Evolutionary conservation across 2,113 vertebrate species (phyloP).

Genomic region (Dipodomys ordii): DNA sequence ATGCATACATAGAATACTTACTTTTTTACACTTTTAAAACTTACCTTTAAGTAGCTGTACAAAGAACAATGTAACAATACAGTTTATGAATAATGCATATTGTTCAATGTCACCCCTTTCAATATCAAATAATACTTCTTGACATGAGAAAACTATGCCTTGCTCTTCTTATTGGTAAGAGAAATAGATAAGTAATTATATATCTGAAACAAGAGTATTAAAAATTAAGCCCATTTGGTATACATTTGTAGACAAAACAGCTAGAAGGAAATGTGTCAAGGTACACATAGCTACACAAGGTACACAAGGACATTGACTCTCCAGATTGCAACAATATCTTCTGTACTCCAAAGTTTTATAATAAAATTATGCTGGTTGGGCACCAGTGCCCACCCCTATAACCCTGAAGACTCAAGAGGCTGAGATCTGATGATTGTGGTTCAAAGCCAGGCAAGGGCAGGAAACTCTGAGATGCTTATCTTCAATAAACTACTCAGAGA

Average conservation of each 20-base stretch:
- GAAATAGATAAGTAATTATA: not conserved
- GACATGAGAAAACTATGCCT: not conserved
- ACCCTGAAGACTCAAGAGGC: too few relatives aligned
- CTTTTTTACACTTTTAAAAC: too few relatives aligned
- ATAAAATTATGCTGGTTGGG: not conserved
- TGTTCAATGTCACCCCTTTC: too few relatives aligned
- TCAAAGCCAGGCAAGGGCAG: too few relatives aligned
- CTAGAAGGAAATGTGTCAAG: not conserved
- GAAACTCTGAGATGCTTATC: too few relatives aligned
- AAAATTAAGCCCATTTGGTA: not conserved
- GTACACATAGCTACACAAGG: not conserved
- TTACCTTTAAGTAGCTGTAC: too few relatives aligned
- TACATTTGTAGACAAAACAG: not conserved
- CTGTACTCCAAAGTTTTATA: not conserved
- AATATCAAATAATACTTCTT: not conserved
- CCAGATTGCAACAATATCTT: constrained; percentile 12
- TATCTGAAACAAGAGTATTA: not conserved
- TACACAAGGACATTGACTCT: not conserved
- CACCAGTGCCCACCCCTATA: too few relatives aligned
- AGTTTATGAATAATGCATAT: too few relatives aligned
- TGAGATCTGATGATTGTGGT: too few relatives aligned
- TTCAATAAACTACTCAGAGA: too few relatives aligned
- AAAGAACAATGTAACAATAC: too few relatives aligned
- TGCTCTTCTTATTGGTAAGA: not conserved
- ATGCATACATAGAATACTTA: not conserved